phyloP scores from a whole-genome alignment of 2,113 vertebrate genomes.

The Corynorhinus townsendii region DNA sequence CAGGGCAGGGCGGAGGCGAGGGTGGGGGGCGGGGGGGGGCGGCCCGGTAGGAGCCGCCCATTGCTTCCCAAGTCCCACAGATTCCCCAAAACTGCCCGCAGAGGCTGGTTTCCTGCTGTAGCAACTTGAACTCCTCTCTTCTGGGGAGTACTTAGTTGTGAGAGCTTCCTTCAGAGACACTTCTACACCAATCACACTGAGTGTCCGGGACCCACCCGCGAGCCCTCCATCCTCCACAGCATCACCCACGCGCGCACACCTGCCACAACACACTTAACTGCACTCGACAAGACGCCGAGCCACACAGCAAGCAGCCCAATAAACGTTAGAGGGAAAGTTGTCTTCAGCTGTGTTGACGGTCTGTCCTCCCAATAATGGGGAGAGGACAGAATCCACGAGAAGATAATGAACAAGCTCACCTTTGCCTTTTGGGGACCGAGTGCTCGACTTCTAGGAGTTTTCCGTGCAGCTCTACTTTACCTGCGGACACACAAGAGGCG shows the following conservation, averaged over 20 bases:
- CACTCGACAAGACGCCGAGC: neutral
- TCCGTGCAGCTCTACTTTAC: conserved; percentile 98
- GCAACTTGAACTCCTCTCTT: conserved; percentile 2
- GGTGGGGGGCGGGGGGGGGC: too few relatives aligned
- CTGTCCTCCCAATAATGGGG: neutral
- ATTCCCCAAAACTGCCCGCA: neutral
- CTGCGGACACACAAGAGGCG: conserved; percentile 79
- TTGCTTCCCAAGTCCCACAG: neutral
- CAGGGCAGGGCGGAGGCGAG: accelerated
- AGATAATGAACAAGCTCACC: conserved; percentile 80
- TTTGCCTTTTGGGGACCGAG: conserved; percentile 97
- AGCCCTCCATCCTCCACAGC: neutral
- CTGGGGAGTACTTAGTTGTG: neutral
- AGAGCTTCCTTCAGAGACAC: neutral
- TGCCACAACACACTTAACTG: neutral
- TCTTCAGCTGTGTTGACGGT: neutral
- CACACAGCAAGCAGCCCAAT: neutral
- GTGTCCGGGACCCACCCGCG: neutral
- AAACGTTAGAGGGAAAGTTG: neutral
- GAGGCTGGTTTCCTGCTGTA: neutral
- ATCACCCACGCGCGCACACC: neutral
- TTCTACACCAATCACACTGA: neutral
- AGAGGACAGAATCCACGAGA: neutral
- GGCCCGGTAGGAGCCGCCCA: neutral
- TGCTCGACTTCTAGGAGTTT: conserved; percentile 97